phyloP scores from a whole-genome alignment of 1,140 invertebrate species.

The Ceratina calcarata region DNA sequence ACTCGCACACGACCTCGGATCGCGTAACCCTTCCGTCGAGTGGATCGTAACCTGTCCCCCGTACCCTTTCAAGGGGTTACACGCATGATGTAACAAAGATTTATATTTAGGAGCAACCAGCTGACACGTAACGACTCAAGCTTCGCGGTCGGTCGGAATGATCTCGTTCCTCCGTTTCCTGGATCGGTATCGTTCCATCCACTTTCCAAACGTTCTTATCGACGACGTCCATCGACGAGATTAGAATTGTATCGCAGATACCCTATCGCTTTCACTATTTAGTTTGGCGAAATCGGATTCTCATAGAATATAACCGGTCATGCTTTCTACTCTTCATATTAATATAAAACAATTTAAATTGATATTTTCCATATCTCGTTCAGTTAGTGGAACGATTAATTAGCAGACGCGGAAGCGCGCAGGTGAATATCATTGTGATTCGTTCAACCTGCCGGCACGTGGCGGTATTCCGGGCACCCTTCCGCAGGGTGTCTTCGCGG shows the following conservation, averaged over 20 bases:
- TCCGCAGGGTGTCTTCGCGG: conserved; percentile 65
- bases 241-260: not conserved
- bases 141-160: not conserved
- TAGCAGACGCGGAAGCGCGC: not conserved
- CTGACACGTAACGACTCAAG: conserved; percentile 1
- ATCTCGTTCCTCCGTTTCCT: not conserved
- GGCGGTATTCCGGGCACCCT: conserved; percentile 68
- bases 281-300: not conserved
- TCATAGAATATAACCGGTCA: not conserved
- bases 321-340: conserved; percentile 20
- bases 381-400: not conserved
- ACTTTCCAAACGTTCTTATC: conserved; percentile 13
- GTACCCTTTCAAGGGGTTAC: conserved; percentile 36
- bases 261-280: not conserved
- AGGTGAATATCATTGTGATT: not conserved
- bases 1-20: conserved; percentile 70
- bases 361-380: too few relatives aligned
- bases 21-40: conserved; percentile 45
- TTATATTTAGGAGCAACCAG: too few relatives aligned
- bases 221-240: not conserved
- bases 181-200: too few relatives aligned
- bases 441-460: conserved; percentile 54
- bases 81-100: conserved; percentile 15
- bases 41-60: conserved; percentile 43
- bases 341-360: not conserved